Base-by-base conservation (phyloP, 2,797 vertebrate species). In the Gephyroberyx darwinii region DNA sequence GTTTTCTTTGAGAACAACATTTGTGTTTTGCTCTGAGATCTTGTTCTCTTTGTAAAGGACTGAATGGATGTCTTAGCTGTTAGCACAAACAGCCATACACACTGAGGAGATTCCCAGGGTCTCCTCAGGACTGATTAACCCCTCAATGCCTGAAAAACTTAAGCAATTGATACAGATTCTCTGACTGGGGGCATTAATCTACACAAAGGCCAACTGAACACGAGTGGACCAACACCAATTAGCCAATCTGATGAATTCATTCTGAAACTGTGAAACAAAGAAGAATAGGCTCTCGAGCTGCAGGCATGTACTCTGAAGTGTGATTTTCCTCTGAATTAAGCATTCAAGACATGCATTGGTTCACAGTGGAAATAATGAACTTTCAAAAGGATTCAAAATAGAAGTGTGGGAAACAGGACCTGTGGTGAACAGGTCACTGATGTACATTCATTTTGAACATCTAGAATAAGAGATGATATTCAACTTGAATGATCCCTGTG, bases 71-170 rank as follows among this genome's bases (percentile, higher is more conserved):
- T 22, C 14, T 41, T 54, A 31, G 37, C 62, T 53, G 14, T 41
- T 50, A 48, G 50, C 64, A 37, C 39, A 45, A 35, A 37, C 71
- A 66, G 17, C 48, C 16, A 51, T 22, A 39, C 33, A 51, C 35
- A 53, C 58, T 41, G 19, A 12, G 58, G 54, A 12, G 26, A 39
- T 79, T 83, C 66, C 31, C 62, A 78, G 47, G 77, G 75, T 57
- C 59, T 56, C 70, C 75, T 63, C 67, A 48, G 57, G 31, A 39
- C 39, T 48, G 51, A 67, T 67, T 74, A 48, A 47, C 55, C 20
- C 50, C 22, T 55, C 41, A 61, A 83, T 83, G 73, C 60, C 71
- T 54, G 65, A 69, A 63, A 83, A 82, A 84, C 33, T 47, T 59
- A 69, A 80, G 82, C 69, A 71, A 74, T 16, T 59, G 50, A 59